Evolutionary conservation across 2,113 vertebrate species (phyloP).

Genomic region (Chloroceryle aenea): DNA sequence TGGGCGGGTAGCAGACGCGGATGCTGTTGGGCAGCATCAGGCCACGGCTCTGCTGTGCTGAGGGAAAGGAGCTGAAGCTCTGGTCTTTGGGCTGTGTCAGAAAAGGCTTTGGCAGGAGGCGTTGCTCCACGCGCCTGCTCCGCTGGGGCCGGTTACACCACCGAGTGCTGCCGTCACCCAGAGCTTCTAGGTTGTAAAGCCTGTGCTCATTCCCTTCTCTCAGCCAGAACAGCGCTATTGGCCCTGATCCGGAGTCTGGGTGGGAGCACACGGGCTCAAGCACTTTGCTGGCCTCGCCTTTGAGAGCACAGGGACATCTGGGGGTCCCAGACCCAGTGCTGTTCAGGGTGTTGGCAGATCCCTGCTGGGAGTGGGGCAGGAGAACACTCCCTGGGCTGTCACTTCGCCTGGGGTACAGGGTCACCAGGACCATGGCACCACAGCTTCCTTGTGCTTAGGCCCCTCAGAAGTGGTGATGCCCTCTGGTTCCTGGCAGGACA

Average conservation of each 20-base stretch:
- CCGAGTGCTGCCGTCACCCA: not conserved
- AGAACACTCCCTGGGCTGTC: not conserved
- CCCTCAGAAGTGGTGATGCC: not conserved
- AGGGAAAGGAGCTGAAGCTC: not conserved
- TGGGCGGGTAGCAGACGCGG: not conserved
- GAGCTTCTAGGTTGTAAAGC: not conserved
- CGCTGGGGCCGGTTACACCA: not conserved
- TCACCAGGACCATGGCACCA: not conserved
- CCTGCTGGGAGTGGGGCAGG: not conserved
- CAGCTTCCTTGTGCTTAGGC: not conserved
- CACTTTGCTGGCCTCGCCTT: not conserved
- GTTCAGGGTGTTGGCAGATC: not conserved
- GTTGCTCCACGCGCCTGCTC: not conserved
- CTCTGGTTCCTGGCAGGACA: not conserved
- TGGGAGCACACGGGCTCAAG: not conserved
- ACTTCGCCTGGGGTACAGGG: not conserved
- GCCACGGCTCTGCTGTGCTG: not conserved
- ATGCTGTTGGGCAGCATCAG: not conserved
- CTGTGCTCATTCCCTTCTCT: not conserved
- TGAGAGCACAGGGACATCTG: not conserved
- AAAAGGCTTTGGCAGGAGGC: not conserved
- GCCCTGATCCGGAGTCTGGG: fast-evolving
- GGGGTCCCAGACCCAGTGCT: not conserved
- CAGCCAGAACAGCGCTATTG: not conserved
- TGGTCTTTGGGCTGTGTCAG: not conserved